Base-by-base conservation (phyloP, 2,888 invertebrate genomes). In the Drosophila kuntzei region DNA sequence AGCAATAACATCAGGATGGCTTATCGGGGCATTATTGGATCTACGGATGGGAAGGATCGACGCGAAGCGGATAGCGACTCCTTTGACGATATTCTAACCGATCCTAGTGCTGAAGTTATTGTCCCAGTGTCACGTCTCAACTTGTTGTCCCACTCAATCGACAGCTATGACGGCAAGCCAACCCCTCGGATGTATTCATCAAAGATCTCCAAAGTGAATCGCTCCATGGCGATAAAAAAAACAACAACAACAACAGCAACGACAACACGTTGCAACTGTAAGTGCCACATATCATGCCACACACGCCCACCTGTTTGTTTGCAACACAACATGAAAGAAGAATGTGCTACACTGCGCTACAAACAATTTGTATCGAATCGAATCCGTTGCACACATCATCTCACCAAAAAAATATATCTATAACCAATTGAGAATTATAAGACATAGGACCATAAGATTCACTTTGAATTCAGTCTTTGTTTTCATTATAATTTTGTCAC, bases 21-120 rank as follows among this genome's bases (percentile, higher is more conserved):
- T 1, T 89, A 79, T 54, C 89, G 84, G 9, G 84, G 84, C 49
- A 71, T 85, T 43, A 67, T 85, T 18, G 71, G 62, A 27, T 69
- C 41, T 5, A 51, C 69, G 14, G 69, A 74, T 2, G 39, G 34
- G 12, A 22, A 37, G 37, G 39, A 55, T 29, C 62, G 34, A 4
- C 51, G 14, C 6, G 66, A 53, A 8, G 36, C 29, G 20, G 88
- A 86, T 16, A 34, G 60, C 8, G 82, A 85, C 32, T 73, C 76
- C 7, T 81, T 68, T 5, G 85, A 87, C 2, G 82, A 88, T 14
- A 4, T 59, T 1, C 5, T 70, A 0, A 3, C 37, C 37, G 51
- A 64, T 8, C 11, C 11, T n/a, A 53, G 39, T 37, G 36, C 36
- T 16, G 53, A 76, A 0, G 27, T 4, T n/a, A 2, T 32, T 16